Percentiles rank a stretch among this genome's conserved stretches.
phyloP scores from a whole-genome alignment of 2,113 vertebrate species.

The Tachycineta bicolor region DNA sequence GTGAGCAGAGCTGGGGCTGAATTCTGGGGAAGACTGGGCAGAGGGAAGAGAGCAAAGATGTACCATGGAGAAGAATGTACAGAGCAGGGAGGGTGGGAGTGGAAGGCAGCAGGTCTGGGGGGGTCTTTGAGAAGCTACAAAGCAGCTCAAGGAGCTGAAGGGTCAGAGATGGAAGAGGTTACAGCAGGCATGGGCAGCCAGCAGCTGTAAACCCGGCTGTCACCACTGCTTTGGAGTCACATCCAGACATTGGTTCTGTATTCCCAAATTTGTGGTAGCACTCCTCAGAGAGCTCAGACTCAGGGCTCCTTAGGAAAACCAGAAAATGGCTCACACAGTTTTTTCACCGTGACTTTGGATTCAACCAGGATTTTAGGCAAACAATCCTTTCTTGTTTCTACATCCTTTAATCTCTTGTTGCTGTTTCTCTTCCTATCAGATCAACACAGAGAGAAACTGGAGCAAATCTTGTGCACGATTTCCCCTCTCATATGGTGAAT shows the following conservation, averaged over 20 bases:
- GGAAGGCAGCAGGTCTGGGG: not conserved
- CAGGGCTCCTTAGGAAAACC: not conserved
- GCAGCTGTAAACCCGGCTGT: fast-evolving
- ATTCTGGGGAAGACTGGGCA: not conserved
- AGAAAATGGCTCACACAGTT: fast-evolving
- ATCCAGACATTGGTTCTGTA: fast-evolving
- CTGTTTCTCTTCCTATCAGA: not conserved
- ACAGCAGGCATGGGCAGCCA: fast-evolving
- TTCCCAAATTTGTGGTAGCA: not conserved
- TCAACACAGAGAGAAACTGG: not conserved
- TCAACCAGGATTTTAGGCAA: not conserved
- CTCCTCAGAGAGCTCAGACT: not conserved
- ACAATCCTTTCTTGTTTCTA: not conserved
- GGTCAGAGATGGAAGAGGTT: not conserved
- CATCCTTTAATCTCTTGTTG: not conserved
- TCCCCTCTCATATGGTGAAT: not conserved
- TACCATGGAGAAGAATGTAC: not conserved
- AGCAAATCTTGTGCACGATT: not conserved
- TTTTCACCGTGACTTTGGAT: not conserved
- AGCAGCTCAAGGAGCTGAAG: not conserved
- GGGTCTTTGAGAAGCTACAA: not conserved
- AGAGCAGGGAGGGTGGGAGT: not conserved
- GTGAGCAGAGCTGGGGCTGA: not conserved
- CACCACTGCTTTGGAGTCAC: too few relatives aligned
- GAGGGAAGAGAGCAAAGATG: not conserved